Conservation (phyloP, 2,113 vertebrate genomes). For the Sphaerodactylus townsendi region DNA sequence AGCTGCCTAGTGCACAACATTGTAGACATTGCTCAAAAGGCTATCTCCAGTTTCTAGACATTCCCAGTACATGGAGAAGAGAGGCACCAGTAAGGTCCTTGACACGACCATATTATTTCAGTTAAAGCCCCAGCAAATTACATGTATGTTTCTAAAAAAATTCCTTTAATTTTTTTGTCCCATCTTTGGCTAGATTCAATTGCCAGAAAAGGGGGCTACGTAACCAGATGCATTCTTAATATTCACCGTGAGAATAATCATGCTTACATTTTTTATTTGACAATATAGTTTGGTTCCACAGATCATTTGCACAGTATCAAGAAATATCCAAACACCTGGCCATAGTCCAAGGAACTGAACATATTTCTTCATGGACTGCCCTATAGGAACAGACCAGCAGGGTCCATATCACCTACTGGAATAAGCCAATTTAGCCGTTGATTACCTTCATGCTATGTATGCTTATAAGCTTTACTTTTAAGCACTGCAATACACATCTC, state of each 20-base stretch:
- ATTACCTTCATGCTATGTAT: background rate
- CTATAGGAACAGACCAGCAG: background rate
- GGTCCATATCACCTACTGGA: slow-evolving; percentile 9
- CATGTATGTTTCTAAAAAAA: background rate
- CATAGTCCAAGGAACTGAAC: background rate
- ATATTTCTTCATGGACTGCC: background rate
- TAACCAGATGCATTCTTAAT: slow-evolving; percentile 36
- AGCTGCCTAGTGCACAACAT: slow-evolving; percentile 8
- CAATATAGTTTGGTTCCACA: slow-evolving; percentile 52
- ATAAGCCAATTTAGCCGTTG: background rate
- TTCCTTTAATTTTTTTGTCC: slow-evolving; percentile 24
- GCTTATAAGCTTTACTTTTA: slow-evolving; percentile 13
- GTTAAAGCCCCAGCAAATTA: slow-evolving; percentile 47
- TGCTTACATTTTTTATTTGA: slow-evolving; percentile 53
- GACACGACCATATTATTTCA: slow-evolving; percentile 56
- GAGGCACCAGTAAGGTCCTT: slow-evolving; percentile 63
- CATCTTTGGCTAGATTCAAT: slow-evolving; percentile 42
- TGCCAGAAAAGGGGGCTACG: background rate
- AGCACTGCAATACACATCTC: background rate
- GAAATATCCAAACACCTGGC: background rate
- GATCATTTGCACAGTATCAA: slow-evolving; percentile 21
- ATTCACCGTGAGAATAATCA: background rate
- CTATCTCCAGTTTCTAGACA: slow-evolving; percentile 56
- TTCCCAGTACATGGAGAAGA: slow-evolving; percentile 66
- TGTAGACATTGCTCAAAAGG: slow-evolving; percentile 49